phyloP scores from a whole-genome alignment of 53 echinoderm and acorn worm species.

The Temnopleurus reevesii region DNA sequence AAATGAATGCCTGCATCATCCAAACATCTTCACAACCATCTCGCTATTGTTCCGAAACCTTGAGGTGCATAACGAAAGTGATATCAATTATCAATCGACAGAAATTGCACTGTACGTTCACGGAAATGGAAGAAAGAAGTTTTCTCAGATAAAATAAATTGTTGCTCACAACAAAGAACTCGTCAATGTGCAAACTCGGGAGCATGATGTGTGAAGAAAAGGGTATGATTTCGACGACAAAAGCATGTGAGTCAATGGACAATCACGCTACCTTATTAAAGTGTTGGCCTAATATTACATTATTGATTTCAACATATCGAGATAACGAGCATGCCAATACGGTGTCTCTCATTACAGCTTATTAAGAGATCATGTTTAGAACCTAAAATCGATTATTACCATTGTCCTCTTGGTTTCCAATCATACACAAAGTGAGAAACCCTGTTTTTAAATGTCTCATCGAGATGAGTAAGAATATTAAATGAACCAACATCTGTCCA shows the following conservation, averaged over 20 bases:
- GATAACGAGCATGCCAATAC: background rate
- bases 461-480: too few species aligned
- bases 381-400: background rate
- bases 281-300: background rate
- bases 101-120: too few species aligned
- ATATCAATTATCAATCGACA: background rate
- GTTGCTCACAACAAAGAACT: too few species aligned
- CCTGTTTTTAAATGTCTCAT: too few species aligned
- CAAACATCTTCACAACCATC: background rate
- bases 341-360: background rate
- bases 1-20: background rate
- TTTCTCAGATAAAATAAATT: too few species aligned
- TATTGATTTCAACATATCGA: constrained; percentile 4
- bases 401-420: background rate
- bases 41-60: too few species aligned
- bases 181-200: too few species aligned
- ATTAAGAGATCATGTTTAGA: constrained; percentile 47
- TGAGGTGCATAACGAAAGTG: background rate
- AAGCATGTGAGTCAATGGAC: background rate
- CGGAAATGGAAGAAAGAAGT: background rate
- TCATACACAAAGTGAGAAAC: background rate
- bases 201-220: background rate
- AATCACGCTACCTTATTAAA: background rate
- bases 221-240: background rate
- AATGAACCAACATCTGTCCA: too few species aligned